Percentiles rank a stretch among this genome's conserved stretches.
These are phyloP conservation scores for Scarus forsteni DNA, from an alignment of 2,797 vertebrate species.

Conservation along the genomic window DNA sequence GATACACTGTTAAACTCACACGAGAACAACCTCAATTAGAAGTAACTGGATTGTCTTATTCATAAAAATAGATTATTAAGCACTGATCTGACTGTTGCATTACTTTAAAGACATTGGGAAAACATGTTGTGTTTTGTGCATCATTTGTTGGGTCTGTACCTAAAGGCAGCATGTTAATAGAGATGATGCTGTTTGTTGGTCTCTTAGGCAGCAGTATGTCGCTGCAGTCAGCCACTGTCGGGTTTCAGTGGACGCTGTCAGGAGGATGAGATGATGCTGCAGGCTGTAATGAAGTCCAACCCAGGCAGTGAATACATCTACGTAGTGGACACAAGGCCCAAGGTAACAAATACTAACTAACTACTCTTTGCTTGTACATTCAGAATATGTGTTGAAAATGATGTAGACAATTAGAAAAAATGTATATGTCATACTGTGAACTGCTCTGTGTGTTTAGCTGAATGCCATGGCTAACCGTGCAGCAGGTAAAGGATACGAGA, in stretches of 20 bases:
- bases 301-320: slow-evolving; percentile 94
- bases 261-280: slow-evolving; percentile 96
- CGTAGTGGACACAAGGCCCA: slow-evolving; percentile 96
- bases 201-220: slow-evolving; percentile 91
- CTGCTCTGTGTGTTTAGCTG: slow-evolving; percentile 81
- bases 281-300: slow-evolving; percentile 94
- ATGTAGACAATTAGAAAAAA: neutral
- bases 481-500: slow-evolving; percentile 97
- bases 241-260: slow-evolving; percentile 95
- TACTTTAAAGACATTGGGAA: too few species aligned
- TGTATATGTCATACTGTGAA: too few species aligned
- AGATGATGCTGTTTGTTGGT: neutral
- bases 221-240: slow-evolving; percentile 96
- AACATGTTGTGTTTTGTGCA: too few species aligned
- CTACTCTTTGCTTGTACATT: too few species aligned
- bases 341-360: slow-evolving; percentile 77
- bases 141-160: too few species aligned
- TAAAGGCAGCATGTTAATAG: neutral
- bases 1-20: neutral
- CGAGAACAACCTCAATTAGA: neutral
- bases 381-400: neutral
- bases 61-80: too few species aligned
- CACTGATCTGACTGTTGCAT: too few species aligned
- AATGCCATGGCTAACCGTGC: slow-evolving; percentile 98
- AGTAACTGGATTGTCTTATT: too few species aligned